Evolutionary conservation across 2,797 vertebrate species (phyloP).

Genomic region (Xiphophorus birchmanni): DNA sequence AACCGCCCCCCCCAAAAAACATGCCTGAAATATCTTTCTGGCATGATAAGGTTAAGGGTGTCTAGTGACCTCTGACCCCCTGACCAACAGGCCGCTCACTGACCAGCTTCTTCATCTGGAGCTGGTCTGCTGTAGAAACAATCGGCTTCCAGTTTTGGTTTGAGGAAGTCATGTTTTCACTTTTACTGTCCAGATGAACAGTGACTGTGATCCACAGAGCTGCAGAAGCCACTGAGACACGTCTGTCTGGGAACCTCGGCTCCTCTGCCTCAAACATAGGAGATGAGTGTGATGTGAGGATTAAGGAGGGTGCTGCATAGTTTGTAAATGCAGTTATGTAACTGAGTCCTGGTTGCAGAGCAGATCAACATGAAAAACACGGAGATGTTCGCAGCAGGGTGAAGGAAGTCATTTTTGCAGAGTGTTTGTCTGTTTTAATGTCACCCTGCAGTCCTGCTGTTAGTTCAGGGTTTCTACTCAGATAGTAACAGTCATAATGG

Average conservation of each 20-base stretch:
- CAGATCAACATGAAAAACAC: conserved; percentile 35
- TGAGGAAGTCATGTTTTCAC: conserved; percentile 6
- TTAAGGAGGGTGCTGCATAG: conserved; percentile 54
- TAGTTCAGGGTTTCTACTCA: not conserved
- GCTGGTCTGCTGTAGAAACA: conserved; percentile 44
- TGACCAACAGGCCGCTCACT: too few species aligned
- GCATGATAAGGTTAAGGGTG: not conserved
- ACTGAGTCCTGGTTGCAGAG: conserved; percentile 65
- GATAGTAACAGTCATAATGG: conserved; percentile 10
- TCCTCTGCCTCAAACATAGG: conserved; percentile 77
- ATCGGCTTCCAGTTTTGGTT: conserved; percentile 22
- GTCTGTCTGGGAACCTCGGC: conserved; percentile 80
- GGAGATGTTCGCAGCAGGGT: not conserved
- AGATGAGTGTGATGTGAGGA: conserved; percentile 58
- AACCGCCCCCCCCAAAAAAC: too few species aligned
- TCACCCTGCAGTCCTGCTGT: not conserved
- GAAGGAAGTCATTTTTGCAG: not conserved
- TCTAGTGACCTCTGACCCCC: not conserved
- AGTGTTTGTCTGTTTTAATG: not conserved
- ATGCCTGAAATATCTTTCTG: not conserved
- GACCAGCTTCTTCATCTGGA: conserved; percentile 39
- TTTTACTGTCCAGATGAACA: conserved; percentile 52
- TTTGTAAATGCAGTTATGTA: conserved; percentile 76
- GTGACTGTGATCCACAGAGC: conserved; percentile 62
- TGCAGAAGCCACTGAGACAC: conserved; percentile 76